Evolutionary conservation across 2,888 invertebrate species (phyloP).

Genomic region (Drosophila lutescens): DNA sequence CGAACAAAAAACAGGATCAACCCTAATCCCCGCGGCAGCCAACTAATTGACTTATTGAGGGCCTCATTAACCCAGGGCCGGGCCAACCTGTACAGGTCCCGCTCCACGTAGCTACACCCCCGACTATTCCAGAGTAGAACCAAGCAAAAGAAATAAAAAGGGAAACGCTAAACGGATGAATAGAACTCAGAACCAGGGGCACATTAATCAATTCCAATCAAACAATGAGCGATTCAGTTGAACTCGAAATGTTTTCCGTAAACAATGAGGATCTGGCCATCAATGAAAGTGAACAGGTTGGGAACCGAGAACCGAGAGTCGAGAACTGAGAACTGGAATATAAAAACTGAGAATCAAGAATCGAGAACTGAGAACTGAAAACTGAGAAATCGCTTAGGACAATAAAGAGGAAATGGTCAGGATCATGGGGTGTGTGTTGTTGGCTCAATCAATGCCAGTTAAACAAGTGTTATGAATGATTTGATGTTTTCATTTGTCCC

Average conservation of each 20-base stretch:
- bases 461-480: slow-evolving; percentile 80
- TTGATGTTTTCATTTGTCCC: slow-evolving; percentile 78
- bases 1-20: slow-evolving; percentile 32
- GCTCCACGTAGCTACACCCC: slow-evolving; percentile 3
- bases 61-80: slow-evolving; percentile 67
- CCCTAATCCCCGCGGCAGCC: slow-evolving; percentile 31
- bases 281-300: slow-evolving; percentile 73
- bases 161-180: slow-evolving; percentile 32
- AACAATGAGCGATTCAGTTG: slow-evolving; percentile 65
- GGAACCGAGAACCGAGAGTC: slow-evolving; percentile 13
- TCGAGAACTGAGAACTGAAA: not conserved
- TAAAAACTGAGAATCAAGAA: not conserved
- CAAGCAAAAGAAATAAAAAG: slow-evolving; percentile 9
- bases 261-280: slow-evolving; percentile 53
- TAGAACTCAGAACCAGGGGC: slow-evolving; percentile 37
- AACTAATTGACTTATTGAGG: slow-evolving; percentile 74
- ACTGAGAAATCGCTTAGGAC: slow-evolving; percentile 34
- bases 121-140: not conserved
- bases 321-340: not conserved
- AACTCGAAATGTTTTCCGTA: slow-evolving; percentile 68
- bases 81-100: slow-evolving; percentile 38
- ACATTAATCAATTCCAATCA: slow-evolving; percentile 69
- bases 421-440: slow-evolving; percentile 70
- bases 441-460: slow-evolving; percentile 79
- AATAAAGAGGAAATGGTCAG: slow-evolving; percentile 58